These are phyloP conservation scores for Stenolophus ochropezus DNA, from an alignment of 2,888 invertebrate species.

Conservation along the genomic window DNA sequence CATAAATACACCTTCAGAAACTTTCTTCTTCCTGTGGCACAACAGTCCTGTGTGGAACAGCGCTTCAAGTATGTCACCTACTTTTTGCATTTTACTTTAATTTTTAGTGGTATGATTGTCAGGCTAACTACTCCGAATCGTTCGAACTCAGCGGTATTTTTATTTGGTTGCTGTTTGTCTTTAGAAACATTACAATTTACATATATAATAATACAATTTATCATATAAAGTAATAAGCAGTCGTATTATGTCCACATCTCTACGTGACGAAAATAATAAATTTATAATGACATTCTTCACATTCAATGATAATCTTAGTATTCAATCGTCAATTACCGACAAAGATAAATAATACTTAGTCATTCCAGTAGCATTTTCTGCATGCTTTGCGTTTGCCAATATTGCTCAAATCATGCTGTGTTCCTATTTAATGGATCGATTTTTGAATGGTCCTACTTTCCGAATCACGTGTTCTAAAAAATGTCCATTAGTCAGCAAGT, in stretches of 20 bases:
- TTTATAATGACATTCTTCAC: neutral
- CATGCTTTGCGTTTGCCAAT: neutral
- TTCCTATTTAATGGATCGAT: neutral
- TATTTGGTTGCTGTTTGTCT: no score
- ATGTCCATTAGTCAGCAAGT: constrained; percentile 10
- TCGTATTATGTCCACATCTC: neutral
- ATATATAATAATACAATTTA: neutral
- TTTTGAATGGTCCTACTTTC: neutral
- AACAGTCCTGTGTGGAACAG: no score
- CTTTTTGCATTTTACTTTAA: no score
- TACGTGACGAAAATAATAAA: constrained; percentile 3
- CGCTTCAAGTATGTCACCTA: no score
- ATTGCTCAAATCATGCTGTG: neutral
- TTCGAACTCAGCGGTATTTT: no score
- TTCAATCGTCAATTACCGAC: neutral
- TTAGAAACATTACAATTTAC: neutral
- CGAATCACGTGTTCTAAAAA: neutral
- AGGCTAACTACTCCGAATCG: neutral
- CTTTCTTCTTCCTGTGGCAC: no score
- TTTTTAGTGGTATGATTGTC: neutral
- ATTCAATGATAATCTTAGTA: neutral
- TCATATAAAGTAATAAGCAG: neutral
- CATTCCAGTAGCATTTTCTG: neutral
- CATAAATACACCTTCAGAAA: constrained; percentile 2
- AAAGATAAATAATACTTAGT: neutral